phyloP scores from a whole-genome alignment of 2,888 invertebrate genomes.

The Camptogramma bilineatum region DNA sequence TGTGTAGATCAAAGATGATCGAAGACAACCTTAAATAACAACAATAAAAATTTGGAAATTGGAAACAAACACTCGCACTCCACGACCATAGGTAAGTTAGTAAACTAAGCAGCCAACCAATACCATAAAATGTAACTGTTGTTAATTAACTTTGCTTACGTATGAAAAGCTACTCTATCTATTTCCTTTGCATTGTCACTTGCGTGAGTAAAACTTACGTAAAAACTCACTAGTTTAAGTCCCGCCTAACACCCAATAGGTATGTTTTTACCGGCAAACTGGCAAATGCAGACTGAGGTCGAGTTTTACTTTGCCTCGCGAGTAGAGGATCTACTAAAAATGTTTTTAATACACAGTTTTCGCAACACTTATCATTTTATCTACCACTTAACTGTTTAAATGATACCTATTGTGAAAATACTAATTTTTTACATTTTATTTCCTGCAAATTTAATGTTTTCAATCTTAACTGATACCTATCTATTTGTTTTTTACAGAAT shows the following conservation, averaged over 20 bases:
- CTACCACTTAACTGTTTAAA: slow-evolving; percentile 15
- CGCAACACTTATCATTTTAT: slow-evolving; percentile 51
- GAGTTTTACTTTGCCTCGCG: slow-evolving; percentile 42
- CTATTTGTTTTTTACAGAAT: slow-evolving; percentile 69
- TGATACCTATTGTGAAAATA: background rate
- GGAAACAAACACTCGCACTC: slow-evolving; percentile 8
- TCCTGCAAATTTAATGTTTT: background rate
- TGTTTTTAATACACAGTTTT: slow-evolving; percentile 47
- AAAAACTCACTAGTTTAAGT: too few relatives aligned
- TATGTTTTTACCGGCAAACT: slow-evolving; percentile 45
- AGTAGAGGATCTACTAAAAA: slow-evolving; percentile 38
- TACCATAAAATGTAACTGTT: background rate
- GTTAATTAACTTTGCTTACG: too few relatives aligned
- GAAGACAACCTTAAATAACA: background rate
- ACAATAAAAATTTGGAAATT: background rate
- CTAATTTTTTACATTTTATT: background rate
- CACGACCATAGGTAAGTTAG: background rate
- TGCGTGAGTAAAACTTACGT: too few relatives aligned
- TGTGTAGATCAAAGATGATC: too few relatives aligned
- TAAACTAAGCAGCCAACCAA: background rate
- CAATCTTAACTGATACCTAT: slow-evolving; percentile 10
- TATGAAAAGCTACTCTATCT: too few relatives aligned
- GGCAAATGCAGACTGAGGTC: slow-evolving; percentile 46
- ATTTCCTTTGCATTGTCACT: too few relatives aligned
- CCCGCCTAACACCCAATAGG: too few relatives aligned